Evolutionary conservation across 2,113 vertebrate species (phyloP).

Genomic region (Erythrolamprus reginae): DNA sequence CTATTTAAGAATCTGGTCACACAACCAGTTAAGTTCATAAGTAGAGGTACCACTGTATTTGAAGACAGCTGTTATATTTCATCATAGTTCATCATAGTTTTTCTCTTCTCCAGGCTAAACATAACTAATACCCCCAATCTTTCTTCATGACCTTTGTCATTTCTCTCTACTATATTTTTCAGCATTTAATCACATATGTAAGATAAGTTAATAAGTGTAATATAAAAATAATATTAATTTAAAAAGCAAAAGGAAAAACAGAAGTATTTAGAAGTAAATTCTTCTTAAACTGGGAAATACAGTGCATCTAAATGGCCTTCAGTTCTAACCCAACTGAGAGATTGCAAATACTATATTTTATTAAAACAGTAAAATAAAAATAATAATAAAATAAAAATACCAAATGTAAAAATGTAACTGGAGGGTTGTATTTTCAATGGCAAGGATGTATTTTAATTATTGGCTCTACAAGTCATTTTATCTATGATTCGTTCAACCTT

Average conservation of each 20-base stretch:
- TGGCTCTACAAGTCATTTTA: neutral
- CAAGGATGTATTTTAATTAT: neutral
- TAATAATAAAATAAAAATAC: no score
- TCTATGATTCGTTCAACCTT: neutral
- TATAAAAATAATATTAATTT: neutral
- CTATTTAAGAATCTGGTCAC: no score
- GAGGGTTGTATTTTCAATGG: neutral
- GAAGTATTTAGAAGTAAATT: neutral
- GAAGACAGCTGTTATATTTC: neutral
- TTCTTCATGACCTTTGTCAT: neutral
- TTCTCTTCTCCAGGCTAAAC: neutral
- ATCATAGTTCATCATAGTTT: neutral
- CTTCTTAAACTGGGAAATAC: neutral
- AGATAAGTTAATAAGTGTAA: neutral
- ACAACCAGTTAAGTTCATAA: no score
- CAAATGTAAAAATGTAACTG: neutral
- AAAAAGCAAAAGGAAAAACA: neutral
- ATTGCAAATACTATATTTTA: neutral
- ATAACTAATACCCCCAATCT: neutral
- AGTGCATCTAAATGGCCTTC: neutral
- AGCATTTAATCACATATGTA: neutral
- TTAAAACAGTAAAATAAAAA: neutral
- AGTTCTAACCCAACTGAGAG: neutral
- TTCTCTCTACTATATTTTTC: neutral
- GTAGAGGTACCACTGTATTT: no score